Conservation (phyloP, 2,888 invertebrate species). For the Tenodera sinensis region DNA sequence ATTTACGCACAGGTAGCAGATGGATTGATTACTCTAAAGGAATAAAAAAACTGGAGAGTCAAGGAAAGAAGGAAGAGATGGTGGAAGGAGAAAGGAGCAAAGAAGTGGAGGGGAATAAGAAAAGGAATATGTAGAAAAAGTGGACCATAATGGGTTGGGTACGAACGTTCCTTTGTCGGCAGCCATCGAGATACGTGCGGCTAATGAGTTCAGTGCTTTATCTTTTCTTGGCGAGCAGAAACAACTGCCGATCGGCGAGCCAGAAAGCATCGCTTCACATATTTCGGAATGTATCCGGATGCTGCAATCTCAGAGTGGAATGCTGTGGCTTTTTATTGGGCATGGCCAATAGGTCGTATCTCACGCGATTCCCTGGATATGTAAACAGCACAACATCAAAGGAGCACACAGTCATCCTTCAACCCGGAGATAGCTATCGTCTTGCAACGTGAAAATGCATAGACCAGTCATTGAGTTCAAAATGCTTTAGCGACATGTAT, state of each 20-base stretch:
- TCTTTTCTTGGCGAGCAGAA: constrained; percentile 17
- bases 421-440: no score
- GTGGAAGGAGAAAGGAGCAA: not conserved
- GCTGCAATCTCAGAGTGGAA: not conserved
- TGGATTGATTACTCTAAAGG: constrained; percentile 29
- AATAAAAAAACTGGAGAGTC: constrained; percentile 13
- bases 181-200: constrained; percentile 16
- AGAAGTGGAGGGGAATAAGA: not conserved
- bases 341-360: not conserved
- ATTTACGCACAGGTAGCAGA: constrained; percentile 25
- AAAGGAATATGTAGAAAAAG: constrained; percentile 15
- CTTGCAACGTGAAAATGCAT: no score
- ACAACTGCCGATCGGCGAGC: not conserved
- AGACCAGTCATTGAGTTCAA: no score
- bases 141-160: constrained; percentile 29
- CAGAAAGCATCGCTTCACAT: constrained; percentile 18
- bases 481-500: no score
- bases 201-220: constrained; percentile 30
- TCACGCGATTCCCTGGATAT: not conserved
- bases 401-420: not conserved
- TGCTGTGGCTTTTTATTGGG: not conserved
- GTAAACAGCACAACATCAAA: not conserved
- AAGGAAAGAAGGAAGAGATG: not conserved
- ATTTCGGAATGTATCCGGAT: not conserved
- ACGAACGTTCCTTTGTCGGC: constrained; percentile 30